phyloP scores from a whole-genome alignment of 2,113 vertebrate genomes.

The Colinus virginianus region DNA sequence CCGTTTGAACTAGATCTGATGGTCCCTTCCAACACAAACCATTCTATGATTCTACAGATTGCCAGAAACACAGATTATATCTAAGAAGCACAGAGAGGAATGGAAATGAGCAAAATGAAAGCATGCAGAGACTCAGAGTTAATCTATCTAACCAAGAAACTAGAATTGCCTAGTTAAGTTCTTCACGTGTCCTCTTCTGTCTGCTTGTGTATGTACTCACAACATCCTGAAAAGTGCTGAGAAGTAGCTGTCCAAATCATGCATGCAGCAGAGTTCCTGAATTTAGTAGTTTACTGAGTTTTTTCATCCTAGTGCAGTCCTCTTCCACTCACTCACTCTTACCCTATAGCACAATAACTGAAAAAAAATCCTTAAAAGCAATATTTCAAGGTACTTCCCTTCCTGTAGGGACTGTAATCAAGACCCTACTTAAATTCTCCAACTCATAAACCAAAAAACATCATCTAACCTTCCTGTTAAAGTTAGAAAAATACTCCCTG shows the following conservation, averaged over 20 bases:
- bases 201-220: not conserved
- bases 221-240: not conserved
- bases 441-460: not conserved
- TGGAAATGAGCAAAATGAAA: not conserved
- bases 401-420: not conserved
- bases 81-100: not conserved
- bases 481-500: not conserved
- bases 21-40: too few species aligned
- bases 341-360: not conserved
- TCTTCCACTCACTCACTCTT: not conserved
- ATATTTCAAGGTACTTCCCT: accelerated
- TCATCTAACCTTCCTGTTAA: not conserved
- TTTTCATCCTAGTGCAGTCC: not conserved
- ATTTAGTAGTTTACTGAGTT: not conserved
- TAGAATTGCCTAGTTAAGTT: not conserved
- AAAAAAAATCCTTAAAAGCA: not conserved
- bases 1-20: too few species aligned
- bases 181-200: not conserved
- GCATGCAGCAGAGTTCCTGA: not conserved
- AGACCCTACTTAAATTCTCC: not conserved
- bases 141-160: not conserved
- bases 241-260: not conserved
- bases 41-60: not conserved
- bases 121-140: not conserved
- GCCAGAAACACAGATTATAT: not conserved